These are phyloP conservation scores for Scrobipalpa atriplicella DNA, from an alignment of 2,888 invertebrate species.

Conservation along the genomic window DNA sequence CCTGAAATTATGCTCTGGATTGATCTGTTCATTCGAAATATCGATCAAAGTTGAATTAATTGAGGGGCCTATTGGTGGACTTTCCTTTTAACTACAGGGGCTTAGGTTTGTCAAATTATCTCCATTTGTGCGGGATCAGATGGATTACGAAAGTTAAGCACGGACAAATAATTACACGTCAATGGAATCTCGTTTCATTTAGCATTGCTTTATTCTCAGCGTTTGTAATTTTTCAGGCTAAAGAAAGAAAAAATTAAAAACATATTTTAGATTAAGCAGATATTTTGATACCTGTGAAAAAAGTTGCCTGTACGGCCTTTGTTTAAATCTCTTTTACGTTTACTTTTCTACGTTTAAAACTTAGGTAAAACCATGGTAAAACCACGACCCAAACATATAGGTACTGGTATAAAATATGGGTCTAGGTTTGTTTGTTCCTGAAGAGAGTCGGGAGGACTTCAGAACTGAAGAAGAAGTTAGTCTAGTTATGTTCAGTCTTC, in stretches of 20 bases:
- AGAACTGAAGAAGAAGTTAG: background rate
- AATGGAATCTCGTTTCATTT: background rate
- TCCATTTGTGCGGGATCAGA: slow-evolving; percentile 5
- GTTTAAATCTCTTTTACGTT: too few species aligned
- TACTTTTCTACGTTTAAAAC: too few species aligned
- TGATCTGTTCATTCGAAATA: too few species aligned
- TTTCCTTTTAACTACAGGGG: background rate
- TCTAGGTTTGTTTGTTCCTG: background rate
- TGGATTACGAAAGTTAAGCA: background rate
- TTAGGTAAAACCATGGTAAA: too few species aligned
- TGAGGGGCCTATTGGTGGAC: background rate
- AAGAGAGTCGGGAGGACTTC: background rate
- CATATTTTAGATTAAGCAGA: too few species aligned
- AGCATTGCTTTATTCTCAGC: background rate
- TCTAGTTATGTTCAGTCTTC: slow-evolving; percentile 4
- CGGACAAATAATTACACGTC: background rate
- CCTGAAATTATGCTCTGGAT: too few species aligned
- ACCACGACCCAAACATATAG: too few species aligned
- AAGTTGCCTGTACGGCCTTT: too few species aligned
- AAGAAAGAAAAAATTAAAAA: too few species aligned
- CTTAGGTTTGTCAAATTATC: slow-evolving; percentile 14
- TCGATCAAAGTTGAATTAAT: background rate
- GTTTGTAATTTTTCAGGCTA: background rate
- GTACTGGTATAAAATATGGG: too few species aligned
- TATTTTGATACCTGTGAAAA: too few species aligned